Conservation (phyloP, 1,140 invertebrate species). For the Phortica variegata region DNA sequence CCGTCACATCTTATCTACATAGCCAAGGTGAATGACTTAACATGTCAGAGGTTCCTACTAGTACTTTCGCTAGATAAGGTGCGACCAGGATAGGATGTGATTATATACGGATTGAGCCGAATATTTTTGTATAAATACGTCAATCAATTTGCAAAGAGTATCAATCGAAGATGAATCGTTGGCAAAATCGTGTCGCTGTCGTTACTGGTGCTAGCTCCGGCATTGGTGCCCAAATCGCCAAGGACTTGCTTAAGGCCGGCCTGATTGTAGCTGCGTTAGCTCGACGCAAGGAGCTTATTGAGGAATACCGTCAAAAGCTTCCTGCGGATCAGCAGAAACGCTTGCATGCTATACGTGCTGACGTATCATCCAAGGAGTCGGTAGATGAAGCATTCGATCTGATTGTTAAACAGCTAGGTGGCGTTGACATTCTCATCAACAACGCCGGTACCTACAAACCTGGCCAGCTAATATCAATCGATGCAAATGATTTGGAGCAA, state of each 20-base stretch:
- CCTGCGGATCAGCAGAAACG: slow-evolving; percentile 30
- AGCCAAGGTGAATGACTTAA: no score
- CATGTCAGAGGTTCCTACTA: no score
- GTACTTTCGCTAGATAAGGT: no score
- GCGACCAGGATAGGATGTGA: no score
- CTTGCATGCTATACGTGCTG: slow-evolving; percentile 60
- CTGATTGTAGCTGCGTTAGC: slow-evolving; percentile 70
- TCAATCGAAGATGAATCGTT: no score
- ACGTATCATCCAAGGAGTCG: slow-evolving; percentile 65
- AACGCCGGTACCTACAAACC: slow-evolving; percentile 64
- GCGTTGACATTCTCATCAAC: slow-evolving; percentile 70
- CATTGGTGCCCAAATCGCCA: slow-evolving; percentile 63
- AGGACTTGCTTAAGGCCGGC: slow-evolving; percentile 61
- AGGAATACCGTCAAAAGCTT: slow-evolving; percentile 48
- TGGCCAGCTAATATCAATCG: slow-evolving; percentile 27
- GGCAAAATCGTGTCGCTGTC: slow-evolving; percentile 61
- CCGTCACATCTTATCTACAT: no score
- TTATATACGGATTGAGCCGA: no score
- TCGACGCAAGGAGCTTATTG: slow-evolving; percentile 61
- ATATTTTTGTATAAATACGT: no score
- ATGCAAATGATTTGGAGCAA: slow-evolving; percentile 57
- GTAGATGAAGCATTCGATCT: slow-evolving; percentile 66
- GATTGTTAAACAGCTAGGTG: slow-evolving; percentile 63
- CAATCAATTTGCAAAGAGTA: no score
- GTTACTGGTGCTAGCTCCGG: no score